Conservation (phyloP, 2,797 vertebrate species). For the Denticeps clupeoides region DNA sequence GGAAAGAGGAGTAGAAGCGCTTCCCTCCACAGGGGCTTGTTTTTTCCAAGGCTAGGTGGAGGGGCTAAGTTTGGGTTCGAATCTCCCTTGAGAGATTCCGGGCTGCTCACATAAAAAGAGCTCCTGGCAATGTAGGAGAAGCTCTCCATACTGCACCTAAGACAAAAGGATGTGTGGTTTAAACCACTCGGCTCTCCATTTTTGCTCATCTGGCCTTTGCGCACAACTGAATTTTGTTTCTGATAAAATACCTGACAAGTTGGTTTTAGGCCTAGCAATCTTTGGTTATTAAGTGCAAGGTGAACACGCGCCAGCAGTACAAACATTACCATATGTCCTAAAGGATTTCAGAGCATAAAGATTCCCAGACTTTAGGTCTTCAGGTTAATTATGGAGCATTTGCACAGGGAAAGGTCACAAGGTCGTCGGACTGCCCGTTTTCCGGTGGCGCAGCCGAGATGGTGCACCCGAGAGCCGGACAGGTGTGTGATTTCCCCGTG, state of each 20-base stretch:
- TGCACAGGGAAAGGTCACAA: not conserved
- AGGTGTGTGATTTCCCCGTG: slow-evolving; percentile 13
- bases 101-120: slow-evolving; percentile 36
- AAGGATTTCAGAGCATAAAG: not conserved
- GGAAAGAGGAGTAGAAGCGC: slow-evolving; percentile 50
- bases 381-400: slow-evolving; percentile 3
- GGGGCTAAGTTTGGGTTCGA: slow-evolving; percentile 53
- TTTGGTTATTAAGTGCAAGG: not conserved
- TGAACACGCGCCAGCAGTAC: not conserved
- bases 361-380: not conserved
- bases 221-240: not conserved
- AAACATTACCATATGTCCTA: not conserved
- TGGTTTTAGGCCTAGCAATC: too few species aligned
- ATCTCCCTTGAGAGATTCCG: slow-evolving; percentile 48
- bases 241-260: too few species aligned
- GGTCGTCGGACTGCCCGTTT: slow-evolving; percentile 8
- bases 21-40: slow-evolving; percentile 45
- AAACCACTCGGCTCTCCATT: not conserved
- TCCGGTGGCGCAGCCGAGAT: not conserved
- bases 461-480: slow-evolving; percentile 19
- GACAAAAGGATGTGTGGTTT: not conserved
- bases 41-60: slow-evolving; percentile 48
- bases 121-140: slow-evolving; percentile 19
- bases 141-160: too few species aligned
- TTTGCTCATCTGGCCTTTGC: not conserved